Base-by-base conservation (phyloP, 2,797 vertebrate genomes). In the Cyprinodon diabolis region DNA sequence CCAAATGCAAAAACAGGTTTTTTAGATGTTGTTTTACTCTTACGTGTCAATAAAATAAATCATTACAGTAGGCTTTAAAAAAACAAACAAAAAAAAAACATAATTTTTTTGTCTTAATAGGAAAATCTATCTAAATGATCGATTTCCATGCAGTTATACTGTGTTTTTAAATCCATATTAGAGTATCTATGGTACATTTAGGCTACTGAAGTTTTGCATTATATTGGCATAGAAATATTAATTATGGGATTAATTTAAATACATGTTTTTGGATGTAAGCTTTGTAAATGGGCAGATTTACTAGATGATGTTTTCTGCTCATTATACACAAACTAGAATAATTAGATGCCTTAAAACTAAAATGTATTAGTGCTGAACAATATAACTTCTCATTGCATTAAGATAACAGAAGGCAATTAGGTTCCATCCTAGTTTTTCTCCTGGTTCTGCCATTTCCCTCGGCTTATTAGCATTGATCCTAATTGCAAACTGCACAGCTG, bases 401-500 rank as follows among this genome's bases (percentile, higher is more conserved):
- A 67, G 68, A 74, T 77, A 79, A 83, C 75, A 77, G 71, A 83
- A 81, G 71, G 74, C 68, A 73, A 80, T 88, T 77, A 75, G 69
- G 52, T 68, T 69, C 35, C 55, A 74, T 78, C 51, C 43, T 55
- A 66, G 21, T 82, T 77, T 81, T 77, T 68, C 72, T 69, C 40
- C 75, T 48, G 30, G 77, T 80, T 82, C 66, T 70, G 74, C 73
- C 49, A 49, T 80, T 78, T 84, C 60, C 55, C 74, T 76, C 4
- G 11, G 43, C 76, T 79, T 76, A 77, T 77, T 79, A 80, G 66
- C 74, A 72, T 71, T 70, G 62, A 75, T 80, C 54, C n/a, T 69
- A 75, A 83, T 72, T 74, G 60, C 35, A 77, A 84, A 81, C 66
- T 63, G 65, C 83, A 83, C 81, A 81, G 73, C 81, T 90, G 84